phyloP scores from a whole-genome alignment of 2,113 vertebrate species.

The Rhynchomys soricoides region DNA sequence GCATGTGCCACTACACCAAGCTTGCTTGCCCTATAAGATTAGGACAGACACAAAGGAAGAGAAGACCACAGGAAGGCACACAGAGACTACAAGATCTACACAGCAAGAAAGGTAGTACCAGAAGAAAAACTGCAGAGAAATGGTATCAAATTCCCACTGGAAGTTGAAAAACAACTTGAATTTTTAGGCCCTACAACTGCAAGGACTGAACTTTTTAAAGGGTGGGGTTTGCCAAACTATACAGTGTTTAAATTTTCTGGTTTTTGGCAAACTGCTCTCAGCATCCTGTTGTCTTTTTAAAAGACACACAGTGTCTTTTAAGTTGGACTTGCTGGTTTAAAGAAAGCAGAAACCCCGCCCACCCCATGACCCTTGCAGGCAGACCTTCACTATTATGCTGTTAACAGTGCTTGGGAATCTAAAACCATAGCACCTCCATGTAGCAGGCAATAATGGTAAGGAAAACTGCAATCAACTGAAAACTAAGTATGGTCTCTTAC shows the following conservation, averaged over 20 bases:
- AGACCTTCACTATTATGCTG: background rate
- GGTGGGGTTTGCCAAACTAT: background rate
- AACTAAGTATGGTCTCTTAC: background rate
- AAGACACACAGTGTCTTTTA: background rate
- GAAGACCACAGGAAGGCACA: background rate
- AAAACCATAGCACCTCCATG: background rate
- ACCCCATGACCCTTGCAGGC: background rate
- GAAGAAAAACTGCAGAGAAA: background rate
- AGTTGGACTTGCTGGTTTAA: background rate
- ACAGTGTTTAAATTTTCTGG: conserved; percentile 13
- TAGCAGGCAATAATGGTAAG: background rate
- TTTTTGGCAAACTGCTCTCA: background rate
- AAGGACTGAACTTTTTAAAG: background rate
- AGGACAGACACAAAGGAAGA: background rate
- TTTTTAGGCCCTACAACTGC: background rate
- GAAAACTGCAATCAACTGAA: background rate
- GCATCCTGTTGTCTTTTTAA: background rate
- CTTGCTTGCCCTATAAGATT: background rate
- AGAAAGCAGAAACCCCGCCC: background rate
- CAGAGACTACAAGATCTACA: background rate
- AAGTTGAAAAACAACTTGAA: background rate
- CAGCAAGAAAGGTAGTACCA: background rate
- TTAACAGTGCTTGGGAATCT: background rate
- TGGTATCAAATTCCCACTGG: background rate
- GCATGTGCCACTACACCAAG: background rate